Conservation (phyloP, 2,113 vertebrate species). For the Athene noctua region DNA sequence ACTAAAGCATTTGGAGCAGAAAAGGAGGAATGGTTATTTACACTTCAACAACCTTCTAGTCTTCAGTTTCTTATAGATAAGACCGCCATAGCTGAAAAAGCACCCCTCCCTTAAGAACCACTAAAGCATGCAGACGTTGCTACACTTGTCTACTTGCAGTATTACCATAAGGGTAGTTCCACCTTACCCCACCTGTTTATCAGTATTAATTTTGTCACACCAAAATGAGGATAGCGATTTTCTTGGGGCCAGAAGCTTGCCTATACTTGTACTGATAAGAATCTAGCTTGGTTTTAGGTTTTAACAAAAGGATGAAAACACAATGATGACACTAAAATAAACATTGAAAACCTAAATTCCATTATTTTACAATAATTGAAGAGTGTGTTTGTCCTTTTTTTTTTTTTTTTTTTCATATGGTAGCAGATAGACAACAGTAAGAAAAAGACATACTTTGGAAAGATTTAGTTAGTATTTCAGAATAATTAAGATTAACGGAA, state of each 20-base stretch:
- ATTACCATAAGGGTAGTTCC: not conserved
- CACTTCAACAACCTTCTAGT: not conserved
- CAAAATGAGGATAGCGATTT: not conserved
- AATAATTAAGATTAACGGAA: constrained; percentile 62
- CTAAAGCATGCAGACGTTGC: not conserved
- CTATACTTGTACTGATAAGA: not conserved
- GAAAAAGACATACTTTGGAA: constrained; percentile 10
- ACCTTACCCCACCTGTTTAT: not conserved
- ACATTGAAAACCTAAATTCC: not conserved
- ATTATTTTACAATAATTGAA: not conserved
- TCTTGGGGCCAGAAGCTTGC: not conserved
- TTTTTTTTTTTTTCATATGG: not conserved
- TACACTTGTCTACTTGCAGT: not conserved
- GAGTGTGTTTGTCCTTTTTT: not conserved
- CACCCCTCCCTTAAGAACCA: not conserved
- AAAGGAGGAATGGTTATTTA: not conserved
- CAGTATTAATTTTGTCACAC: not conserved
- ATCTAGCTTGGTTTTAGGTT: not conserved
- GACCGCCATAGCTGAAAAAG: not conserved
- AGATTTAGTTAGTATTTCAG: constrained; percentile 13
- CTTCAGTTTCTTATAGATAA: not conserved
- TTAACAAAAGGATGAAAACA: not conserved
- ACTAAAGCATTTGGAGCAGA: not conserved
- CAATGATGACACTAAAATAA: not conserved
- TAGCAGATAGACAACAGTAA: not conserved